Evolutionary conservation across 2,797 vertebrate species (phyloP).

Genomic region (Apogon talboti): DNA sequence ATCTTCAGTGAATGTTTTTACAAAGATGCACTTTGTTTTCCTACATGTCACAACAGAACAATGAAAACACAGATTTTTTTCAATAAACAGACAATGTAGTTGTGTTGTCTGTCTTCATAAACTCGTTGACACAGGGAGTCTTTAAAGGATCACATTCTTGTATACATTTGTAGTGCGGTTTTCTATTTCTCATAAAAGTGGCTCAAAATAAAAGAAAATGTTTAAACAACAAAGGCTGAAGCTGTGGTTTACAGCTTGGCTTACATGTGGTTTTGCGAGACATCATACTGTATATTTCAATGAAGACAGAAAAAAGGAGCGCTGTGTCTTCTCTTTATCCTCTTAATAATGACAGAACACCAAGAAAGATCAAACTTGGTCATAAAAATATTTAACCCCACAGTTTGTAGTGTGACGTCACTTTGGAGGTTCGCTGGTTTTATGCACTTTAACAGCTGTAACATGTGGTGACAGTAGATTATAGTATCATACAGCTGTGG

Average conservation of each 20-base stretch:
- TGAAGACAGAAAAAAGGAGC: no score
- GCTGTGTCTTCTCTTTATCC: no score
- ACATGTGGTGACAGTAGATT: no score
- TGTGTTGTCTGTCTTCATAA: constrained; percentile 21
- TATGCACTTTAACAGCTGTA: no score
- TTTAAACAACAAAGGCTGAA: background rate
- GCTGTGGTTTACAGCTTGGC: background rate
- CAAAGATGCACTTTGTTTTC: background rate
- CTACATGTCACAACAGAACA: background rate
- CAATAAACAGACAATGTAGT: background rate
- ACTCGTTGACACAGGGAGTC: background rate
- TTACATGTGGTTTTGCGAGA: background rate
- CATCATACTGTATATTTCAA: no score
- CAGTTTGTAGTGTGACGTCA: no score
- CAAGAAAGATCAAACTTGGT: no score
- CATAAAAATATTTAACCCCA: no score
- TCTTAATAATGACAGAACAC: no score
- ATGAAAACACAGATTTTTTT: constrained; percentile 1
- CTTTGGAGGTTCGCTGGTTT: no score
- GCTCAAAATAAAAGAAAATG: constrained; percentile 11
- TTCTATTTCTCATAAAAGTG: constrained; percentile 2
- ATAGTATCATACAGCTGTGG: no score
- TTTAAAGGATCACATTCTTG: constrained; percentile 7
- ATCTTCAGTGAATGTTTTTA: background rate
- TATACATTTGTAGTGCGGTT: constrained; percentile 8